A percentile compares a stretch with the other conserved stretches of the same genome.
phyloP scores from a whole-genome alignment of 2,113 vertebrate genomes.

The Onychostruthus taczanowskii region DNA sequence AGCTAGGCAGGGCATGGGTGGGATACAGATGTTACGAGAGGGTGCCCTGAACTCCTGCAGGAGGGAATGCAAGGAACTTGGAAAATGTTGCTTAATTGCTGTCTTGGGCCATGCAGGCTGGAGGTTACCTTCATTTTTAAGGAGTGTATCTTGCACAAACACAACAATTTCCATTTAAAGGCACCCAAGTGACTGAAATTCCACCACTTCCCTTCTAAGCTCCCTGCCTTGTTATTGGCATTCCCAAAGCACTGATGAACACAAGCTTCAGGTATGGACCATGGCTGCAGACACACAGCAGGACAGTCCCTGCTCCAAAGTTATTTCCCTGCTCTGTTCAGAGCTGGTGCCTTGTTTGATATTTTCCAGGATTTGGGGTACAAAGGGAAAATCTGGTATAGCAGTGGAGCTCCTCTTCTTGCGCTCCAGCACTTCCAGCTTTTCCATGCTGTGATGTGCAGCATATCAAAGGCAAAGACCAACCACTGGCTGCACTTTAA shows the following conservation, averaged over 20 bases:
- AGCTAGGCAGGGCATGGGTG: constrained; percentile 46
- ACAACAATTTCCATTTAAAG: constrained; percentile 27
- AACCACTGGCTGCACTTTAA: neutral
- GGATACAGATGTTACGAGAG: constrained; percentile 24
- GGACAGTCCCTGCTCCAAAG: neutral
- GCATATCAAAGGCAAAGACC: neutral
- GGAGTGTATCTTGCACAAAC: constrained; percentile 45
- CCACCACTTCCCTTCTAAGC: neutral
- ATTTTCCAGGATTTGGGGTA: neutral
- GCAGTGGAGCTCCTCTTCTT: neutral
- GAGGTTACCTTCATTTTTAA: constrained; percentile 45
- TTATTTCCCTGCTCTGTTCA: neutral
- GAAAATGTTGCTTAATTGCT: constrained; percentile 52
- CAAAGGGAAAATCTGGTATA: neutral
- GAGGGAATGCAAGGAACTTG: constrained; percentile 50
- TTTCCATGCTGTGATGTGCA: neutral
- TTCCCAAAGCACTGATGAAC: fast-evolving
- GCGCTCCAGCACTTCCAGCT: neutral
- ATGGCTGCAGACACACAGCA: neutral
- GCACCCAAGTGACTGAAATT: neutral
- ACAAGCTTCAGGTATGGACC: neutral
- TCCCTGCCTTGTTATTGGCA: neutral
- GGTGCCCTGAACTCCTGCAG: constrained; percentile 37
- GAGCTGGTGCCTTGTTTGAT: neutral
- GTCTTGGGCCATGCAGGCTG: neutral